Base-by-base conservation (phyloP, 1,140 invertebrate genomes). In the Caligus rogercresseyi region DNA sequence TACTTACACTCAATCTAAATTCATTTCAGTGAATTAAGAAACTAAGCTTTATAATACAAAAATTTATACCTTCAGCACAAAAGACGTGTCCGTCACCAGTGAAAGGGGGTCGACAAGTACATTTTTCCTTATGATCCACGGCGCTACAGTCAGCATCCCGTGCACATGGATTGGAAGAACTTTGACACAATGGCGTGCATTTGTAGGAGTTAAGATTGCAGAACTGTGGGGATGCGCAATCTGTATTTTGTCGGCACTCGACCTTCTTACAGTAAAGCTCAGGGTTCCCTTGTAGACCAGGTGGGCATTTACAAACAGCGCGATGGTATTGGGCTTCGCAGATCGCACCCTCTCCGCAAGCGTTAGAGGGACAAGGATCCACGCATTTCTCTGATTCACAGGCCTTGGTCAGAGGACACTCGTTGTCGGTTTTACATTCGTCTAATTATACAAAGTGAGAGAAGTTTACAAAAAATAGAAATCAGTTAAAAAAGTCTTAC, bases 171-270 rank as follows among this genome's bases (percentile, higher is more conserved):
- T 81, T 81, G 1, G 82, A 80, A 52, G 63, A 63, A 7, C 83
- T 80, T n/a, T n/a, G n/a, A 68, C 88, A 92, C 21, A 86, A 87
- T 0, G 81, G 83, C 69, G 84, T 78, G 70, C 89, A 92, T 3
- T 88, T 79, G 66, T 86, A 78, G 70, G 89, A 91, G 1, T 88
- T 73, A 55, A 85, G 76, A 68, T 92, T 87, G 70, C 88, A 92
- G 21, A 84, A 80, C 72, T 91, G 86, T 64, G 86, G 79, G 70
- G 85, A 81, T 4, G 85, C 83, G 68, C 89, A 93, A 67, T 92
- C 88, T 69, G 89, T 86, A 69, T 92, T 88, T 68, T 87, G 87
- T 67, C 86, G 84, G 69, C 89, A 92, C 25, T 83, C 79, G 1
- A 84, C 84, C 11, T 81, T 80, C 26, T 89, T 82, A 69, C 87